Evolutionary conservation across 2,888 invertebrate genomes (phyloP), one percentile per base, ranked within the genome.

Genomic region (Psococerastis gibbosa): DNA sequence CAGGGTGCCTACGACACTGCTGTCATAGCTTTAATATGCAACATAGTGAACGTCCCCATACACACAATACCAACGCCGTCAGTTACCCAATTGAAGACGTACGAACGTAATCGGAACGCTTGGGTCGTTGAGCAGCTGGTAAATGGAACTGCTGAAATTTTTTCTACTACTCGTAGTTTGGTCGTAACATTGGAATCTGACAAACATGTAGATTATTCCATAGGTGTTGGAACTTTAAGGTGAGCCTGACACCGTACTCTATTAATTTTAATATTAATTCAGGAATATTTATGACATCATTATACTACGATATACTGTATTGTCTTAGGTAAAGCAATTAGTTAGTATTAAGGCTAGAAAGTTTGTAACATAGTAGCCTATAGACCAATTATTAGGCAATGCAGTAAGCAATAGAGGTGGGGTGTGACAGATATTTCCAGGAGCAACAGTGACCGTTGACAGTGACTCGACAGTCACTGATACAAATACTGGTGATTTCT

Each of bases 111-210:
- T 18, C 38, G 17, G 3, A 38, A 38, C 18, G 6, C 38, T 3
- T 38, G 38, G 38, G 22, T 38, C 20, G 38, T 38, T 16, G 38
- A 38, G 22, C 38, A 38, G 22, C 13, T 38, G 5, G 20, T 20
- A 6, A 18, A 15, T 20, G 38, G 38, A 18, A 20, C 38, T 17
- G 17, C 20, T 22, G 38, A 38, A 11, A 17, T 38, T 3, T 38
- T 20, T 5, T 38, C 38, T 20, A 38, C 38, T 5, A 38, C 38
- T 6, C n/a, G n/a, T n/a, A n/a, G n/a, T n/a, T 13, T 38, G 38
- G 20, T 38, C 6, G 17, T 38, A 4, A 38, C 38, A 18, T 20
- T 20, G 5, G 38, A 38, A 18, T 38, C 38, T 3, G 20, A 17
- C 3, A 17, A 38, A 13, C 17, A 17, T 20, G 38, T 38, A n/a